Percentiles rank a stretch among this genome's conserved stretches.
Conservation (phyloP, 2,113 vertebrate species). For the Sander lucioperca region DNA sequence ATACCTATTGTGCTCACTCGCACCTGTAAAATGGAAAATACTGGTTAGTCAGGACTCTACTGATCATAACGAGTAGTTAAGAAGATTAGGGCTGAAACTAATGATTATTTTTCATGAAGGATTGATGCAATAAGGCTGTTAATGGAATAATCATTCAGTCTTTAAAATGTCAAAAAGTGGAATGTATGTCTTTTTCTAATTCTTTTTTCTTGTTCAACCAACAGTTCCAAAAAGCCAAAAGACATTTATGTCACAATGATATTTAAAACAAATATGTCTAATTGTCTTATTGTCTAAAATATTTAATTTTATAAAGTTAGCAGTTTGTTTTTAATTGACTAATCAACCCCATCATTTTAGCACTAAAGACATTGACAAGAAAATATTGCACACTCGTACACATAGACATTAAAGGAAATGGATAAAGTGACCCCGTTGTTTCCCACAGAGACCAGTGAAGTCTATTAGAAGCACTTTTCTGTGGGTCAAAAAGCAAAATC, state of each 20-base stretch:
- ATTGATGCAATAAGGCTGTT: neutral
- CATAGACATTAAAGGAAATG: too few species aligned
- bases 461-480: too few species aligned
- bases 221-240: neutral
- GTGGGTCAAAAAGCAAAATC: conserved; percentile 6
- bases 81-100: neutral
- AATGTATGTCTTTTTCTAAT: neutral
- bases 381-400: neutral
- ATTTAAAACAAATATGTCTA: neutral
- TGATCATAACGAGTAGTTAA: neutral
- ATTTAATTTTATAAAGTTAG: neutral
- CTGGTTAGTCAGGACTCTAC: neutral
- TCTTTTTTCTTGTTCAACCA: neutral
- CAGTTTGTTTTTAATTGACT: neutral
- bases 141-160: neutral
- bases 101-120: conserved; percentile 15
- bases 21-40: conserved; percentile 45
- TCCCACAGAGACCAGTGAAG: too few species aligned
- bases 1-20: conserved; percentile 25
- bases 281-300: neutral
- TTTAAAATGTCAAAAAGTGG: neutral
- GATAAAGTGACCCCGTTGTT: too few species aligned
- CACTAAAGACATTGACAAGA: neutral
- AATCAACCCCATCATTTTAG: neutral
- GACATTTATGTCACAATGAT: neutral